A percentile compares a stretch with the other conserved stretches of the same genome.
Conservation (phyloP, 2,797 vertebrate species). For the Leptodactylus fallax region DNA sequence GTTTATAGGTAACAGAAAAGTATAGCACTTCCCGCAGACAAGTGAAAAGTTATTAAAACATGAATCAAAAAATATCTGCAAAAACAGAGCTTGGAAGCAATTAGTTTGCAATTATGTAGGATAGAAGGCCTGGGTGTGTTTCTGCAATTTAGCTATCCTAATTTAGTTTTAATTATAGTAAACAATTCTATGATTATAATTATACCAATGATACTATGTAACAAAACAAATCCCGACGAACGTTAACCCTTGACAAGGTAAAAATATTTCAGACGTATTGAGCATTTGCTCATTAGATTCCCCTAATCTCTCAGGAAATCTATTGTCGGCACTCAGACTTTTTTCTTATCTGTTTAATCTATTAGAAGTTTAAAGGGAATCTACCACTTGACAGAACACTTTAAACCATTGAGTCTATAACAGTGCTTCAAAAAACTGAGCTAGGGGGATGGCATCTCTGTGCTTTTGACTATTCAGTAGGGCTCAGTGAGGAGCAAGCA, state of each 20-base stretch:
- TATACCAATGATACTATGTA: conserved; percentile 38
- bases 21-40: neutral
- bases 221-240: conserved; percentile 34
- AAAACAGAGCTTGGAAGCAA: conserved; percentile 51
- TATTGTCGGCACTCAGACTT: neutral
- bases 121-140: conserved; percentile 51
- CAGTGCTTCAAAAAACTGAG: neutral
- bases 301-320: neutral
- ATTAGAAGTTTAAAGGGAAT: neutral
- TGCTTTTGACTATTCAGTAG: neutral
- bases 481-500: neutral
- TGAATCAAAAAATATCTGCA: conserved; percentile 31
- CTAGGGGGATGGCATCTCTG: neutral
- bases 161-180: conserved; percentile 63
- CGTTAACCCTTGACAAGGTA: conserved; percentile 12
- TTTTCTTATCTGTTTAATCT: neutral
- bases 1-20: neutral
- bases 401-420: neutral
- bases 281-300: neutral
- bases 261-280: neutral
- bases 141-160: conserved; percentile 54
- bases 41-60: conserved; percentile 29
- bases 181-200: conserved; percentile 59
- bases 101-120: conserved; percentile 60
- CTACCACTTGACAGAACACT: neutral